These are phyloP conservation scores for Corythoichthys intestinalis DNA, from an alignment of 2,113 vertebrate genomes.

Conservation along the genomic window DNA sequence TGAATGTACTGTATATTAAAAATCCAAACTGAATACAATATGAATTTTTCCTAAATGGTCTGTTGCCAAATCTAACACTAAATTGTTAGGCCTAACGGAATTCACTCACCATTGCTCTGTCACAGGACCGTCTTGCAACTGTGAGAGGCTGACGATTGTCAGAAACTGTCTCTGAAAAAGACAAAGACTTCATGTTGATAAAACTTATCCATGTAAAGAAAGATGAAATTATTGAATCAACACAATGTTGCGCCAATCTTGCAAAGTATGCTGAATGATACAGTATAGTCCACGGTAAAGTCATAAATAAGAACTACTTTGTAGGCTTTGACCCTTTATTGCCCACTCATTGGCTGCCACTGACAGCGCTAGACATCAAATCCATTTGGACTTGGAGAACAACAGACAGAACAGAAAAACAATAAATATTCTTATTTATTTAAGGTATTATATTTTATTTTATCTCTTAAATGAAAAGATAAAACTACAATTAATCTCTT, in stretches of 20 bases:
- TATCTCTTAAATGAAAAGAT: too few relatives aligned
- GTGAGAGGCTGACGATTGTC: conserved; percentile 85
- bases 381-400: too few relatives aligned
- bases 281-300: not conserved
- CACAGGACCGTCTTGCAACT: conserved; percentile 86
- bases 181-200: conserved; percentile 32
- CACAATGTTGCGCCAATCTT: not conserved
- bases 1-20: not conserved
- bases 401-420: too few relatives aligned
- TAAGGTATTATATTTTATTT: too few relatives aligned
- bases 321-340: too few relatives aligned
- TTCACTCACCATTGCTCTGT: conserved; percentile 87
- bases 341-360: too few relatives aligned
- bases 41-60: not conserved
- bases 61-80: conserved; percentile 1
- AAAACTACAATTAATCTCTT: too few relatives aligned
- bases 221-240: not conserved
- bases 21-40: not conserved
- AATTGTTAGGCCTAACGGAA: not conserved
- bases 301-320: not conserved
- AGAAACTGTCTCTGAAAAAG: conserved; percentile 67
- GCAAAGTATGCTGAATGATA: not conserved
- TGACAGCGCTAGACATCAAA: too few relatives aligned
- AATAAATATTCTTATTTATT: too few relatives aligned
- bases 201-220: not conserved